A percentile compares a stretch with the other conserved stretches of the same genome.
These are phyloP conservation scores for Drosophila ficusphila DNA, from an alignment of 1,140 invertebrate species.

Conservation along the genomic window DNA sequence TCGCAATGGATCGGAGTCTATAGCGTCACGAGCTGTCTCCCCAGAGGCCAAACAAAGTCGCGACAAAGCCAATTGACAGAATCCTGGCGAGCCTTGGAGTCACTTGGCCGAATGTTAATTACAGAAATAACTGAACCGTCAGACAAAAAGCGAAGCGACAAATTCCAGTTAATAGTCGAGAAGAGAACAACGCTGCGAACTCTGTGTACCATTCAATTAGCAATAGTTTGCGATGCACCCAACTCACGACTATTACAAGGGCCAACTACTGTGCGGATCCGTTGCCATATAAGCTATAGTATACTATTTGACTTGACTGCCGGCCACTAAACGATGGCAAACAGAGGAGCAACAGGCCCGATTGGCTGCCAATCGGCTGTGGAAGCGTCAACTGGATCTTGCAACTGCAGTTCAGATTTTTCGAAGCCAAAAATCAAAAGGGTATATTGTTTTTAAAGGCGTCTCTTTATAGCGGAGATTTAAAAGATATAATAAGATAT, in stretches of 20 bases:
- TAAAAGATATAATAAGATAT: too few relatives aligned
- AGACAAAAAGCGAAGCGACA: slow-evolving; percentile 59
- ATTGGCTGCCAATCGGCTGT: slow-evolving; percentile 74
- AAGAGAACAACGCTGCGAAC: slow-evolving; percentile 50
- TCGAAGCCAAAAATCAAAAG: neutral
- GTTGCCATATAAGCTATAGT: slow-evolving; percentile 9
- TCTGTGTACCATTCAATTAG: slow-evolving; percentile 70
- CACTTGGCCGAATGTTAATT: slow-evolving; percentile 64
- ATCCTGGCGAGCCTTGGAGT: slow-evolving; percentile 57
- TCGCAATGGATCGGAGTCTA: neutral
- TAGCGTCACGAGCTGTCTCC: slow-evolving; percentile 23
- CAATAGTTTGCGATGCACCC: slow-evolving; percentile 54
- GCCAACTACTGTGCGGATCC: slow-evolving; percentile 69
- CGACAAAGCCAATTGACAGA: slow-evolving; percentile 76
- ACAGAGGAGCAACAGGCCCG: slow-evolving; percentile 73
- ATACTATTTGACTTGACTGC: slow-evolving; percentile 68
- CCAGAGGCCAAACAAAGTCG: slow-evolving; percentile 65
- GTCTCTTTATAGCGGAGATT: too few relatives aligned
- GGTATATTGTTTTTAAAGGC: slow-evolving; percentile 2
- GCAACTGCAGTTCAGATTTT: slow-evolving; percentile 43
- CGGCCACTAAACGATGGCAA: slow-evolving; percentile 72
- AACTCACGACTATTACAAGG: slow-evolving; percentile 59
- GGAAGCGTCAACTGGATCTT: slow-evolving; percentile 72
- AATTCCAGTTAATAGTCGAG: slow-evolving; percentile 66
- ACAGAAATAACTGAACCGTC: slow-evolving; percentile 44